Conservation (phyloP, 2,888 invertebrate genomes). For the Apodemia zela region DNA sequence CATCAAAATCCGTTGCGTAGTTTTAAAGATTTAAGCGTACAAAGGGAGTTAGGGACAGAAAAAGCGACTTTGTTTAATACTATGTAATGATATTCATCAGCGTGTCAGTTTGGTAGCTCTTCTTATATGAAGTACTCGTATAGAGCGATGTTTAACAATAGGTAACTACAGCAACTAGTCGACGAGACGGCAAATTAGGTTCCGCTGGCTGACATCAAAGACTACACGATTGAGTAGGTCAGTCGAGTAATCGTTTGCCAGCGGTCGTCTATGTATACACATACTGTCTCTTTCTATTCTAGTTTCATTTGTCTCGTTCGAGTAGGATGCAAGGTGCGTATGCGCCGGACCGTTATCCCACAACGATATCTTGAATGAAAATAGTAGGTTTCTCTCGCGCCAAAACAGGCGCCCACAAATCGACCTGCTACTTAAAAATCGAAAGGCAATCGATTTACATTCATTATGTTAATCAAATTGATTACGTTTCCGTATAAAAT, state of each 20-base stretch:
- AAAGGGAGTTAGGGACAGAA: too few relatives aligned
- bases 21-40: too few relatives aligned
- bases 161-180: slow-evolving; percentile 40
- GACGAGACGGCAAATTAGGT: slow-evolving; percentile 76
- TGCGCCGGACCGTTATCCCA: slow-evolving; percentile 76
- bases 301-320: slow-evolving; percentile 26
- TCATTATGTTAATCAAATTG: slow-evolving; percentile 7
- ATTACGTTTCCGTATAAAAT: background rate
- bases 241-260: slow-evolving; percentile 76
- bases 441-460: slow-evolving; percentile 47
- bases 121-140: background rate
- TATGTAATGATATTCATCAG: too few relatives aligned
- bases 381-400: slow-evolving; percentile 78
- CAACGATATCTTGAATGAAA: slow-evolving; percentile 79
- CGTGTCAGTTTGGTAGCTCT: too few relatives aligned
- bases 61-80: too few relatives aligned
- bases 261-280: slow-evolving; percentile 49
- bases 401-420: slow-evolving; percentile 69
- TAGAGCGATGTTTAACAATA: background rate
- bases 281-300: slow-evolving; percentile 43
- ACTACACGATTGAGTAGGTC: slow-evolving; percentile 79
- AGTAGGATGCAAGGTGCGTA: slow-evolving; percentile 49
- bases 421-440: slow-evolving; percentile 64
- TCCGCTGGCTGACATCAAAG: slow-evolving; percentile 78
- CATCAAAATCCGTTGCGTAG: too few relatives aligned